A percentile compares a stretch with the other conserved stretches of the same genome.
Evolutionary conservation across 2,113 vertebrate genomes (phyloP).

Genomic region (Rallus limicola): DNA sequence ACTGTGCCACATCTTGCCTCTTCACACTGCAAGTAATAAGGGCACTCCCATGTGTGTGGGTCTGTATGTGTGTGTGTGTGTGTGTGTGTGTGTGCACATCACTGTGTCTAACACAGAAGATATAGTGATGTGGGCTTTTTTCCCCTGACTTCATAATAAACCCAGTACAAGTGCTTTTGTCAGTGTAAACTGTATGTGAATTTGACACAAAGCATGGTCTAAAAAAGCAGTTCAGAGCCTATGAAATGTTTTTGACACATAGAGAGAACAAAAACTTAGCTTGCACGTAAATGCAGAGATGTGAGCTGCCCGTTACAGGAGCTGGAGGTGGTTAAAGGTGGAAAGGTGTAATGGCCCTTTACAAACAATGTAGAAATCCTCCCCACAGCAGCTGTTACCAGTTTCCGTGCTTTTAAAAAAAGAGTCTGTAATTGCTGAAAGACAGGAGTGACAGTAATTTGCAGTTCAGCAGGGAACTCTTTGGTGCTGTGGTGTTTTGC

Average conservation of each 20-base stretch:
- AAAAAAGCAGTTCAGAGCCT: not conserved
- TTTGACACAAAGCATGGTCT: not conserved
- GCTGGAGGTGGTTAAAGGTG: not conserved
- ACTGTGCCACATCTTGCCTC: not conserved
- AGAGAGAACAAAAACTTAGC: not conserved
- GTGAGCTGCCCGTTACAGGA: not conserved
- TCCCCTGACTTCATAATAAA: not conserved
- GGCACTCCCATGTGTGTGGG: fast-evolving
- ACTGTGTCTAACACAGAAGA: not conserved
- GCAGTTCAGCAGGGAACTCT: not conserved
- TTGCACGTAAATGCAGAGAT: not conserved
- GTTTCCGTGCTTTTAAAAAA: not conserved
- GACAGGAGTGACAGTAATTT: constrained; percentile 3
- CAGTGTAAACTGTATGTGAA: not conserved
- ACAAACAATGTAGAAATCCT: not conserved
- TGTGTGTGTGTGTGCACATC: fast-evolving
- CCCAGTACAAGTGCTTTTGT: not conserved
- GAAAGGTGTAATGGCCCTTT: not conserved
- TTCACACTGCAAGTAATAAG: not conserved
- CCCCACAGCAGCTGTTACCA: not conserved
- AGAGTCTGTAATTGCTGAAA: not conserved
- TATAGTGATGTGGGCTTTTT: not conserved
- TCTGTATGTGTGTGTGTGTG: fast-evolving
- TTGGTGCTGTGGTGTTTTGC: not conserved
- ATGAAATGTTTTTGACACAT: not conserved